phyloP scores from a whole-genome alignment of 2,888 invertebrate genomes.

The Eupithecia vulgata region DNA sequence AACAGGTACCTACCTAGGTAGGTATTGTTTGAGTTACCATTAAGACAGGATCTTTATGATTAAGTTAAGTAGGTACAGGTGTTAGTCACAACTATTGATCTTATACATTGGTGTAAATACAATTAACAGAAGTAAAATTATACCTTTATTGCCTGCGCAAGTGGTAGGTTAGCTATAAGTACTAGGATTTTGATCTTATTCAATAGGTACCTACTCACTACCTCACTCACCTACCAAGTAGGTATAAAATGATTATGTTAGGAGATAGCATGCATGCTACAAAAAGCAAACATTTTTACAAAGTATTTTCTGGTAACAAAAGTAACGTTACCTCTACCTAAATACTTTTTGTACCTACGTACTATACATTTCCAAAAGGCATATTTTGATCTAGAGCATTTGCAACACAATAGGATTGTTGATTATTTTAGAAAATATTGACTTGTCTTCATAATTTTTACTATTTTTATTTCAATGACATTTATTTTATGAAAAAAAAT shows the following conservation, averaged over 20 bases:
- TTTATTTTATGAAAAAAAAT: too few relatives aligned
- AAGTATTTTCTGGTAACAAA: too few relatives aligned
- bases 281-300: too few relatives aligned
- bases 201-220: not conserved
- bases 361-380: too few relatives aligned
- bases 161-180: not conserved
- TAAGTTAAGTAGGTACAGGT: not conserved
- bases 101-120: not conserved
- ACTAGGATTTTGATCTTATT: not conserved
- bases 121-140: not conserved
- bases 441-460: not conserved
- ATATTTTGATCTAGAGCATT: not conserved
- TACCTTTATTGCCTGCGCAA: not conserved
- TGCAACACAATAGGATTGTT: not conserved
- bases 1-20: not conserved
- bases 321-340: too few relatives aligned
- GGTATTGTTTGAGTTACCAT: not conserved
- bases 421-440: not conserved
- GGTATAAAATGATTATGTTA: not conserved
- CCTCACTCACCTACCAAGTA: not conserved
- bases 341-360: too few relatives aligned
- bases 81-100: not conserved
- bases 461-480: too few relatives aligned
- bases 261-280: not conserved
- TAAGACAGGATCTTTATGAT: not conserved